Evolutionary conservation across 2,888 invertebrate species (phyloP), one percentile per base, ranked within the genome.

Genomic region (Iselma pallidipennis): DNA sequence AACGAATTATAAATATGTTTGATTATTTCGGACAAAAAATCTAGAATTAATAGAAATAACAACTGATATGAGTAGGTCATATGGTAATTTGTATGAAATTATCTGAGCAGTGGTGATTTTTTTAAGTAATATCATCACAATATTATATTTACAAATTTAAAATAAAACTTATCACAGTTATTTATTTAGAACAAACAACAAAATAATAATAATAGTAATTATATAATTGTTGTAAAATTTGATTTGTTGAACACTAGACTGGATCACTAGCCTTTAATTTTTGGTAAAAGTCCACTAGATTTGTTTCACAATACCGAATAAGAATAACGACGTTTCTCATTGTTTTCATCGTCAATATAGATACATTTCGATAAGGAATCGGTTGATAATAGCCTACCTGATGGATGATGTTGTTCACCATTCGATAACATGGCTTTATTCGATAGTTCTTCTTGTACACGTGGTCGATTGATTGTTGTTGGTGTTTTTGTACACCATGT

Each of bases 401-500:
- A 57, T 42, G 19, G 42, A 12, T 19, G 42, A 4, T 42, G 42
- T 10, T 42, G 9, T 9, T 29, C 19, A 10, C 37, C 37, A 16
- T 37, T 37, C 37, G 37, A 2, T 37, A 37, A 7, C 37, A 37
- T 37, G 1, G 14, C 16, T 37, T 37, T 37, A 14, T 14, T 37
- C 7, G 37, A 5, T 37, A 6, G n/a, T n/a, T n/a, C n/a, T n/a
- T n/a, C n/a, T n/a, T n/a, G n/a, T n/a, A n/a, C n/a, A n/a, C n/a
- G n/a, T n/a, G n/a, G n/a, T n/a, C n/a, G n/a, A n/a, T 4, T 14
- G n/a, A 4, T 37, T 37, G 37, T 37, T 42, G 42, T 2, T 7
- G 19, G 2, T 42, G 19, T 37, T 6, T 37, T 7, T 37, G 88
- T 84, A 66, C 83, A 87, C 51, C 86, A 84, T 54, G 90, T 87